Evolutionary conservation across 2,888 invertebrate species (phyloP).

Genomic region (Brachylomia viminalis): DNA sequence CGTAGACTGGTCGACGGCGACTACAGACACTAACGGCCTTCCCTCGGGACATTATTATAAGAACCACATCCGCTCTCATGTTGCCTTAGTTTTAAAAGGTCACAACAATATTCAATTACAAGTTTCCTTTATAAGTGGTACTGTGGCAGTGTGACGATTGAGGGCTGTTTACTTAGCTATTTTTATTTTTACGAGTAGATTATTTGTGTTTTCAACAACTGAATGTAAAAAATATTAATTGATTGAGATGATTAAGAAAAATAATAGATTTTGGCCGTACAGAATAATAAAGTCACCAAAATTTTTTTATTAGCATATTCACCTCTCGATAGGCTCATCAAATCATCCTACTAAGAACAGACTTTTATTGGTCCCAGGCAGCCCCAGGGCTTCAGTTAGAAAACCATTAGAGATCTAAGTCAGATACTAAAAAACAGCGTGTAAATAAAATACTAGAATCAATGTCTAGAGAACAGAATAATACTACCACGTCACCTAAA

Average conservation of each 20-base stretch:
- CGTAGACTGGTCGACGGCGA: not conserved
- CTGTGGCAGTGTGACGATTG: not conserved
- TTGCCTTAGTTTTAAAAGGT: conserved; percentile 31
- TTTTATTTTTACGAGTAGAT: not conserved
- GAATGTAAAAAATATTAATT: not conserved
- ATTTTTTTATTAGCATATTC: not conserved
- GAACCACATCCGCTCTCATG: conserved; percentile 27
- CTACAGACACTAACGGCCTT: conserved; percentile 27
- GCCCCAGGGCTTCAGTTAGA: not conserved
- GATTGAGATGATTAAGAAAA: not conserved
- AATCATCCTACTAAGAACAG: not conserved
- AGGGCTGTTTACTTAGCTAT: not conserved
- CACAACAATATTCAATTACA: conserved; percentile 38
- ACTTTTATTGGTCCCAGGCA: not conserved
- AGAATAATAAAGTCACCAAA: not conserved
- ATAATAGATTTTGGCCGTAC: not conserved
- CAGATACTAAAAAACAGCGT: not conserved
- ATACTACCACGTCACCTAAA: not conserved
- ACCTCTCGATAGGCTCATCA: not conserved
- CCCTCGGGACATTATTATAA: conserved; percentile 5
- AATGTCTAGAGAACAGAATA: not conserved
- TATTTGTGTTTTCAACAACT: not conserved
- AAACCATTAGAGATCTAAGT: not conserved
- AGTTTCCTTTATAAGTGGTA: conserved; percentile 10
- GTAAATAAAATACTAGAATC: not conserved